Percentiles rank a stretch among this genome's conserved stretches.
These are phyloP conservation scores for Anthophora plumipes DNA, from an alignment of 2,888 invertebrate genomes.

Conservation along the genomic window DNA sequence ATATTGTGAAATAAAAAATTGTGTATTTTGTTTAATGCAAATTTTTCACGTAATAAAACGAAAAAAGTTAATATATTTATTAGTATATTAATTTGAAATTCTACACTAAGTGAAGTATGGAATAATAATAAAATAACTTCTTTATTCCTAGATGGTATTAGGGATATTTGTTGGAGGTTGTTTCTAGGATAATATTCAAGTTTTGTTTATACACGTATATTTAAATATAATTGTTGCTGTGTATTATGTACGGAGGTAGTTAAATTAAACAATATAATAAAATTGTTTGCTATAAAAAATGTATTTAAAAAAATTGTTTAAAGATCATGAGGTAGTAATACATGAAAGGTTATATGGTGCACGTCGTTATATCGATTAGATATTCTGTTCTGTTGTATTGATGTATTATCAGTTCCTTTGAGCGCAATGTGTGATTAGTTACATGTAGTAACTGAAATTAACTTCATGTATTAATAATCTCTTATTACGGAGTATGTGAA, in stretches of 20 bases:
- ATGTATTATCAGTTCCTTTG: conserved; percentile 1
- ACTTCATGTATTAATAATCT: conserved; percentile 5
- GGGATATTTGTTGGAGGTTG: background rate
- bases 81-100: no score
- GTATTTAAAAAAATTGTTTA: conserved; percentile 4
- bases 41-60: no score
- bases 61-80: no score
- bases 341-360: conserved; percentile 52
- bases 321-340: conserved; percentile 4
- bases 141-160: background rate
- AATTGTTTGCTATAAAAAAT: background rate
- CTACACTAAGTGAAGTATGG: background rate
- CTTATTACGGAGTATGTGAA: conserved; percentile 1
- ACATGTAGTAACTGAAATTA: conserved; percentile 18
- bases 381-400: conserved; percentile 18
- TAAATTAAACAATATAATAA: background rate
- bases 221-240: background rate
- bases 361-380: conserved; percentile 52
- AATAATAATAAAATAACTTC: background rate
- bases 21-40: no score
- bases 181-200: conserved; percentile 7
- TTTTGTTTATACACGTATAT: conserved; percentile 20
- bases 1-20: no score
- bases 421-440: background rate
- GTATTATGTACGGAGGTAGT: background rate